phyloP scores from a whole-genome alignment of 2,888 invertebrate genomes.

The Rhaphigaster nebulosa region DNA sequence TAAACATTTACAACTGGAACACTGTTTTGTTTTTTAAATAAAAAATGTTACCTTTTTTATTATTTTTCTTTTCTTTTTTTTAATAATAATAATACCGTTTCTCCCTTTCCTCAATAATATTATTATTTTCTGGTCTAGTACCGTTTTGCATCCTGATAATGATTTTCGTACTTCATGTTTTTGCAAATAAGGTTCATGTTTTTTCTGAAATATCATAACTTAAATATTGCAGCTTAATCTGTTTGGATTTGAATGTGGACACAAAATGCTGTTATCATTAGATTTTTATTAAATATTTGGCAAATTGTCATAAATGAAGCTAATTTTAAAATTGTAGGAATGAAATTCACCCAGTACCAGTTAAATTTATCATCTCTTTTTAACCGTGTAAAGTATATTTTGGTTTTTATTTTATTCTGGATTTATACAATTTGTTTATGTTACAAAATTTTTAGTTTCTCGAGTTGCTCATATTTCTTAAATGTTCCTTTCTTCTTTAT shows the following conservation, averaged over 20 bases:
- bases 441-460: background rate
- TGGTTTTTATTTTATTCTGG: background rate
- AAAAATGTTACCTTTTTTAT: background rate
- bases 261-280: background rate
- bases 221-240: background rate
- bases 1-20: background rate
- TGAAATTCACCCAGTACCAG: background rate
- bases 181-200: background rate
- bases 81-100: background rate
- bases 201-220: background rate
- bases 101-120: background rate
- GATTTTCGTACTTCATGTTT: background rate
- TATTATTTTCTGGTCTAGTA: background rate
- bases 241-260: background rate
- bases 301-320: background rate
- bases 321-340: background rate
- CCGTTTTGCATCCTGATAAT: background rate
- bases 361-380: background rate
- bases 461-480: conserved; percentile 1
- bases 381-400: background rate
- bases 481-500: background rate
- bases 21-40: background rate
- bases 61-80: background rate
- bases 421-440: background rate
- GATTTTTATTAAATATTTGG: too few species aligned